Base-by-base conservation (phyloP, 2,113 vertebrate genomes). In the Pica pica region DNA sequence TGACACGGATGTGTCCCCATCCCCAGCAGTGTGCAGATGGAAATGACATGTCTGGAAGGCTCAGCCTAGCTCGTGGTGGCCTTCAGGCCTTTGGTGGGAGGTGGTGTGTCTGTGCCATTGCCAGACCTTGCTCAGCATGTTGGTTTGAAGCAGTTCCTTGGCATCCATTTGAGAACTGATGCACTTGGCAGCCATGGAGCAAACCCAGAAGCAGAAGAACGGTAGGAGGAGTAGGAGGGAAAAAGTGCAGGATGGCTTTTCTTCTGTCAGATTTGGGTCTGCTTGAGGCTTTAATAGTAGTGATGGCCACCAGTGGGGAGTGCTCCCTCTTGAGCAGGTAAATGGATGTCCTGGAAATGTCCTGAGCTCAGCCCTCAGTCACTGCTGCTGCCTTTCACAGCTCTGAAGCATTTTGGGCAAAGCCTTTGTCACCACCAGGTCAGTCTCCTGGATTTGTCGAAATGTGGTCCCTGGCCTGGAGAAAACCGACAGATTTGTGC, bases 1-100 rank as follows among this genome's bases (percentile, higher is more conserved):
- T 41, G 39, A 24, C 37, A 39, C 3, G 0, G 1, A 24, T 3
- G 1, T n/a, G 30, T 23, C 56, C 65, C 44, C 52, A 14, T 24
- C 52, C 56, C 39, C 75, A n/a, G 39, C 7, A 4, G 39, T 2
- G 3, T 56, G 68, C 55, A 41, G 41, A 6, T 41, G 44, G 33
- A n/a, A 30, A 33, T 46, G 19, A 44, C 5, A 1, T 1, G 3
- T 50, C 44, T 75, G 47, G 49, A 16, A 6, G 47, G 64, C 28
- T 18, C 33, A 57, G 68, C 8, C 42, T 27, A 53, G n/a, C 50
- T 56, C 67, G 55, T 2, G 0, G 35, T 13, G 2, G 42, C 67
- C 52, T 42, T 52, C 47, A 21, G 42, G 55, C 16, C 30, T 7
- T 35, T 35, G 56, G 14, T 5, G 26, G 57, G 61, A 83, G 49